phyloP scores from a whole-genome alignment of 2,797 vertebrate genomes.

The Semaprochilodus insignis region DNA sequence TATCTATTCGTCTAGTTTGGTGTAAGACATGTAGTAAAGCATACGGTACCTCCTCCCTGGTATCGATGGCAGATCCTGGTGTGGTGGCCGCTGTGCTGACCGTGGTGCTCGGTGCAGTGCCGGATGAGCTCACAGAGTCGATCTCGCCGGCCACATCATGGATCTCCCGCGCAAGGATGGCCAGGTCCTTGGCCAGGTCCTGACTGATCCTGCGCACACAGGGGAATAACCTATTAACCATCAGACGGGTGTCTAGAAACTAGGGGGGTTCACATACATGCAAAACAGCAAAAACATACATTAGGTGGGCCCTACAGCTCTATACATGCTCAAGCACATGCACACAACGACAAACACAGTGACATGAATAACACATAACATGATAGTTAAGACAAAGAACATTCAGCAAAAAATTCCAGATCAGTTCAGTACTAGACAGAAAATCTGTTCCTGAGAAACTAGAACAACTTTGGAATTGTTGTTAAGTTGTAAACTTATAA shows the following conservation, averaged over 20 bases:
- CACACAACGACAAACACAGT: constrained; percentile 39
- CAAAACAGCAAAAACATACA: constrained; percentile 45
- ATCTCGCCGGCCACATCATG: constrained; percentile 99
- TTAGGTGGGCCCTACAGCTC: constrained; percentile 41
- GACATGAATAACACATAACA: neutral
- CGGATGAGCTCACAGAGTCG: constrained; percentile 97
- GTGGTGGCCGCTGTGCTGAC: constrained; percentile 99
- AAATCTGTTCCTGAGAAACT: neutral
- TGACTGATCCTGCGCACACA: constrained; percentile 98
- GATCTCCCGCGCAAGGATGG: constrained; percentile 98
- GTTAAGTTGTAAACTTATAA: too few relatives aligned
- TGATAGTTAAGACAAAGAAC: neutral
- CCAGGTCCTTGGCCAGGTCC: constrained; percentile 92
- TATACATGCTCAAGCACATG: constrained; percentile 33
- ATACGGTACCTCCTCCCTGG: constrained; percentile 97
- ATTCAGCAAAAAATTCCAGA: too few relatives aligned
- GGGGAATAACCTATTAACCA: constrained; percentile 86
- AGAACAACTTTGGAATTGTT: too few relatives aligned
- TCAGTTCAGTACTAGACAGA: neutral
- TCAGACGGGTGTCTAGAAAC: constrained; percentile 77
- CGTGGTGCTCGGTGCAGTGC: constrained; percentile 97
- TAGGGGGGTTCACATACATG: constrained; percentile 52
- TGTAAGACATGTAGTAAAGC: constrained; percentile 72
- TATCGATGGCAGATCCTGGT: constrained; percentile 99
- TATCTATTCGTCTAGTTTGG: constrained; percentile 67